A percentile compares a stretch with the other conserved stretches of the same genome.
Conservation (phyloP, 23 tunicate genomes). For the Botrylloides violaceus region DNA sequence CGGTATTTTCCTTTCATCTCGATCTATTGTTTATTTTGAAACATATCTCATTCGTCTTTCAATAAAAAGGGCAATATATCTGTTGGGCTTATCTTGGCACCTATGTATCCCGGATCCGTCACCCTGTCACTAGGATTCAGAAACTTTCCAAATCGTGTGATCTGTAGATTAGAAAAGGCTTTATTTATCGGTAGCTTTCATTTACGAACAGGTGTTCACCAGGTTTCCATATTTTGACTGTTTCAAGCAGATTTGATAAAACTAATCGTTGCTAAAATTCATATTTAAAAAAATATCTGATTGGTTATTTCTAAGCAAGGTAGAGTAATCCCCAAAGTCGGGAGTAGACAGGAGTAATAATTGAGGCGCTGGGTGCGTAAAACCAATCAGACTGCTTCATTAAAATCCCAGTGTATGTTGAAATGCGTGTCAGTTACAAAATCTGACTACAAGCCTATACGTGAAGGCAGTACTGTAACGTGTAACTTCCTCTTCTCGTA, state of each 20-base stretch:
- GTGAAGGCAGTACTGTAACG: no score
- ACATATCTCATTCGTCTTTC: conserved; percentile 6
- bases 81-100: conserved; percentile 1
- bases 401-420: no score
- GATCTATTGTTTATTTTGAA: conserved; percentile 4
- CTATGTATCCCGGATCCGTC: conserved; percentile 2
- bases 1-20: conserved; percentile 8
- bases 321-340: no score
- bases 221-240: not conserved
- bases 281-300: no score
- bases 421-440: no score
- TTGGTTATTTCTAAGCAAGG: no score
- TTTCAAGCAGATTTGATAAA: not conserved
- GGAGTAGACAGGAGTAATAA: no score
- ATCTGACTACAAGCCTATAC: no score
- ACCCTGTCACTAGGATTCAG: not conserved
- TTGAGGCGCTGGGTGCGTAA: no score
- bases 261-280: no score
- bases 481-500: no score
- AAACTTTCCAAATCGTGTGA: not conserved
- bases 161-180: not conserved
- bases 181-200: not conserved
- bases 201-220: not conserved
- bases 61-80: not conserved
- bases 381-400: no score